Conservation (phyloP, 2,797 vertebrate species). For the Alectoris magna region DNA sequence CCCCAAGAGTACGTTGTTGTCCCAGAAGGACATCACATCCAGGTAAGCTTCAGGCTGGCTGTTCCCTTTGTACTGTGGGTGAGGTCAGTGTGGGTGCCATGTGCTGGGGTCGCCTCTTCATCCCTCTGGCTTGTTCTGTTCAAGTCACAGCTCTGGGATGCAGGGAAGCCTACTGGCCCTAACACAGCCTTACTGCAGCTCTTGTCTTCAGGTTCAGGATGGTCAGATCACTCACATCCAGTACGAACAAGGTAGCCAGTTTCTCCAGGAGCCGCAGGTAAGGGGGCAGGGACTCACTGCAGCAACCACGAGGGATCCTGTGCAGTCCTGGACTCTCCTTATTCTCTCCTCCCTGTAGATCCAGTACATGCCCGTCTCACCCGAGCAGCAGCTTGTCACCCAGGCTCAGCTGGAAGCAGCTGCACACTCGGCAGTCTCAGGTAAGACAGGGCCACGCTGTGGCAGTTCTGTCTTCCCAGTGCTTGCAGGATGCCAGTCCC, state of each 20-base stretch:
- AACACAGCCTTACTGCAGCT: accelerated
- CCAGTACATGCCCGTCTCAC: slow-evolving; percentile 92
- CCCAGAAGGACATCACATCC: slow-evolving; percentile 95
- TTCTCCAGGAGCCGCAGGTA: slow-evolving; percentile 93
- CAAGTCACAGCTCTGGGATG: background rate
- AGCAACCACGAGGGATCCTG: background rate
- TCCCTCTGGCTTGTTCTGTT: background rate
- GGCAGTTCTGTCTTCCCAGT: too few relatives aligned
- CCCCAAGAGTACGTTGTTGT: slow-evolving; percentile 97
- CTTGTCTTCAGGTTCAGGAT: slow-evolving; percentile 87
- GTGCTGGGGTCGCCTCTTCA: background rate
- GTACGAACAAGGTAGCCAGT: slow-evolving; percentile 90
- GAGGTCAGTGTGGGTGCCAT: accelerated
- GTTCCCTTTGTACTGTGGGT: accelerated
- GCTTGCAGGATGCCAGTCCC: accelerated
- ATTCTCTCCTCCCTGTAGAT: slow-evolving; percentile 79
- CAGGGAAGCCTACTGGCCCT: accelerated
- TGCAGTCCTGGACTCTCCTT: background rate
- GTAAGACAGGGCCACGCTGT: slow-evolving; percentile 61
- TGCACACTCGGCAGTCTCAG: slow-evolving; percentile 92
- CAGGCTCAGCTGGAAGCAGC: slow-evolving; percentile 91
- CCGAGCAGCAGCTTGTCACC: slow-evolving; percentile 90
- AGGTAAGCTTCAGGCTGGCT: slow-evolving; percentile 79
- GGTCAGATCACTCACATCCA: slow-evolving; percentile 96
- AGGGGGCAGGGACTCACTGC: background rate